phyloP scores from a whole-genome alignment of 2,113 vertebrate species.

The Triplophysa rosa region DNA sequence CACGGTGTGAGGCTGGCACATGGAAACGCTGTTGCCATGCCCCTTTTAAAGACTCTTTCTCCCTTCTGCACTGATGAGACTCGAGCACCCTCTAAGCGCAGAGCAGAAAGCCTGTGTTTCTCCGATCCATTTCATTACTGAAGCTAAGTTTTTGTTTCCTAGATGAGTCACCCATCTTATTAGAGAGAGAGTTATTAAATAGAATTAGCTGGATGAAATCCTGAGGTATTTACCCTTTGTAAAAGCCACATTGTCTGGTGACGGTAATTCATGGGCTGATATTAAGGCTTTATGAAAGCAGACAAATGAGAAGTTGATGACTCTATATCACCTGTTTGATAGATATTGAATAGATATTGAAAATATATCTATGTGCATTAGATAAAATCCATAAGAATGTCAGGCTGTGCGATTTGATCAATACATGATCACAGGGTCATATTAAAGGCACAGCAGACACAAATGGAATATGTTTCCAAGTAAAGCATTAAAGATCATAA shows the following conservation, averaged over 20 bases:
- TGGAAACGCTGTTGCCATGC: conserved; percentile 72
- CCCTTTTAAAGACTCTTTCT: conserved; percentile 57
- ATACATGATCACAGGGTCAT: not conserved
- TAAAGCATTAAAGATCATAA: not conserved
- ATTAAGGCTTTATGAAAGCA: not conserved
- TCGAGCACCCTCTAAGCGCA: conserved; percentile 65
- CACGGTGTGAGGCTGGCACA: not conserved
- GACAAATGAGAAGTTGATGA: not conserved
- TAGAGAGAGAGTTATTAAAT: conserved; percentile 4
- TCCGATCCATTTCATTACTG: not conserved
- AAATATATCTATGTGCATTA: not conserved
- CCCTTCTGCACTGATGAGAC: conserved; percentile 64
- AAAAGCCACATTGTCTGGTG: not conserved
- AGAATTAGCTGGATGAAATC: not conserved
- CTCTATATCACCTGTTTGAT: not conserved
- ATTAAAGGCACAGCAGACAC: not conserved
- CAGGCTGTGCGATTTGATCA: not conserved
- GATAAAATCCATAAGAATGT: not conserved
- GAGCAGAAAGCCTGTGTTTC: conserved; percentile 46
- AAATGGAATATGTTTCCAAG: not conserved
- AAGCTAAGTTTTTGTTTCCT: not conserved
- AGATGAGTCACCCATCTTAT: not conserved
- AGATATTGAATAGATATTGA: not conserved
- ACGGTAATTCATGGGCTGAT: not conserved
- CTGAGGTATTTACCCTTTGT: not conserved